Base-by-base conservation (phyloP, 2,113 vertebrate genomes). In the Oriolus oriolus region DNA sequence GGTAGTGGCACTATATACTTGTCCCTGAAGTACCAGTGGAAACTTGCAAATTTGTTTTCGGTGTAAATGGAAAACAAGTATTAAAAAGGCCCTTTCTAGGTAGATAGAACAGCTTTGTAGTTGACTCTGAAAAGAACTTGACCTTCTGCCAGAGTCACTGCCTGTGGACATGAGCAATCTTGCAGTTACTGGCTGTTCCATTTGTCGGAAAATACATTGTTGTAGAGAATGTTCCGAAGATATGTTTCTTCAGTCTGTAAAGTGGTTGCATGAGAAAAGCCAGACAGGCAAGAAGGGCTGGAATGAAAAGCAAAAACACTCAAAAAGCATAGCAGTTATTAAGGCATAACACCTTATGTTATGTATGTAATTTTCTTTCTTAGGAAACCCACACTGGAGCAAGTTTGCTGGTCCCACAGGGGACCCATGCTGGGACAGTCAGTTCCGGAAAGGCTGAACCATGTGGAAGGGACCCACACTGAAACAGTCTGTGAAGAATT, bases 381-480 rank as follows among this genome's bases (percentile, higher is more conserved):
- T 56, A 49, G 21, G 18, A 85, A 71, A 5, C 41, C 9, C 31
- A 41, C 1, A 1, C 10, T 4, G 4, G 26, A 69, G 19, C 5
- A n/a, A 10, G 20, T 63, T 79, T 70, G 13, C 24, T 63, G 56
- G 2, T 16, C 3, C 3, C 49, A 18, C 14, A 33, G 11, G 17
- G 3, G 8, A 33, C 33, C 7, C 42, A 24, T 0, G 0, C 44
- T 59, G 31, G 31, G 53, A 22, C 27, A 47, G 42, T 28, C 6
- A 16, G 33, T 11, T 39, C 41, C 7, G 42, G 61, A 39, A 50
- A 39, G 19, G n/a, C 31, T 65, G 39, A 24, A 37, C 10, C 10
- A 26, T 10, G 3, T 44, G 41, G 35, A 44, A 87, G 11, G 47
- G 14, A 56, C 30, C 17, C 50, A 35, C 2, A 0, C 11, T 45